Evolutionary conservation across 2,797 vertebrate genomes (phyloP), one percentile per base, ranked within the genome.

Genomic region (Microtus californicus): DNA sequence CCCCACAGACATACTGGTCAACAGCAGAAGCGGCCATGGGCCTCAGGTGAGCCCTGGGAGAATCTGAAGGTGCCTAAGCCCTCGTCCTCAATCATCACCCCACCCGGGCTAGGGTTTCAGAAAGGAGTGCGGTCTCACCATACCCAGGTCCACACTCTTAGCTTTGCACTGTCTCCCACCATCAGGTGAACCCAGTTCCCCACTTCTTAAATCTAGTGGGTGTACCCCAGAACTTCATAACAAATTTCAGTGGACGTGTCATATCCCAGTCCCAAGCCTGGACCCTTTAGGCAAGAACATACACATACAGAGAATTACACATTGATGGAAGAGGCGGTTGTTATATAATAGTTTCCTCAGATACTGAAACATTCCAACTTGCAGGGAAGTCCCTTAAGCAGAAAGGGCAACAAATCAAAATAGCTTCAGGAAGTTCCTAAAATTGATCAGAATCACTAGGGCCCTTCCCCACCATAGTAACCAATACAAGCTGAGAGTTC

Each of bases 371-470:
- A 48, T 85, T n/a, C 11, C 19, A 25, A 5, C 63, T 43, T 67
- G 31, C 19, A 48, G 59, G 19, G 43, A 85, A 48, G 11, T 12
- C 48, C 43, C 63, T 85, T 34, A 69, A 51, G 31, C 43, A n/a
- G 63, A 31, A 25, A n/a, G 43, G 19, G 21, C 48, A 85, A 51
- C 43, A n/a, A 85, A 4, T 48, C 63, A 25, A 67, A 74, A 67
- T 25, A 85, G 61, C 82, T 48, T 51, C 63, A 48, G 82, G 82
- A 85, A 67, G 82, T 85, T 7, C 82, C 63, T n/a, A 31, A 85
- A 51, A 85, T 45, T n/a, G 31, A 85, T 7, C 43, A 67, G 61
- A 51, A 48, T n/a, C 43, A 9, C 82, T n/a, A 51, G 29, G 19
- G 29, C 17, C 19, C 61, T 1, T 11, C 61, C 17, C 43, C 13